Evolutionary conservation across 2,113 vertebrate genomes (phyloP).

Genomic region (Sinocyclocheilus anshuiensis): DNA sequence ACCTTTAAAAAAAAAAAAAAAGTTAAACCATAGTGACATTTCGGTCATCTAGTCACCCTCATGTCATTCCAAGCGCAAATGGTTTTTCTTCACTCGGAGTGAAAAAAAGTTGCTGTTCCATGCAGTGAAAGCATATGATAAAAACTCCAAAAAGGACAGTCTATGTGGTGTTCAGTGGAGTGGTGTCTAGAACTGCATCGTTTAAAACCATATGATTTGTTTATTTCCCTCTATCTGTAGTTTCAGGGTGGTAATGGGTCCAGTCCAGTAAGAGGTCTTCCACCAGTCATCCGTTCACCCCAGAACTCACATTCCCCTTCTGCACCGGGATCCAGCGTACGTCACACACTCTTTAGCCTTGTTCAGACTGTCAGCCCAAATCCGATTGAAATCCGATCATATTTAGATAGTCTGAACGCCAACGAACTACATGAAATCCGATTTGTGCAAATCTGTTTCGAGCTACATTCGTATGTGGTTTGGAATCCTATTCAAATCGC

Average conservation of each 20-base stretch:
- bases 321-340: slow-evolving; percentile 89
- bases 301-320: slow-evolving; percentile 98
- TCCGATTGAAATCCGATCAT: too few species aligned
- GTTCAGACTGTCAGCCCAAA: too few species aligned
- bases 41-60: background rate
- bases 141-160: background rate
- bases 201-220: background rate
- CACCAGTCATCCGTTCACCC: slow-evolving; percentile 91
- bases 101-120: background rate
- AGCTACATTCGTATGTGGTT: too few species aligned
- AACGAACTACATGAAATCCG: too few species aligned
- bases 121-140: background rate
- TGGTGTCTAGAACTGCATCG: background rate
- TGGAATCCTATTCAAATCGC: too few species aligned
- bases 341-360: slow-evolving; percentile 50
- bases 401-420: too few species aligned
- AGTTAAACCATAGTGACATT: too few species aligned
- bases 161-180: background rate
- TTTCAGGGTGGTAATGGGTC: slow-evolving; percentile 97
- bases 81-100: background rate
- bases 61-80: background rate
- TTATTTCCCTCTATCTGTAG: slow-evolving; percentile 64
- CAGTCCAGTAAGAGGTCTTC: slow-evolving; percentile 93
- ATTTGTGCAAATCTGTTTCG: too few species aligned
- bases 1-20: too few species aligned